A percentile compares a stretch with the other conserved stretches of the same genome.
Conservation (phyloP, 1,140 invertebrate species). For the Nylanderia fulva region DNA sequence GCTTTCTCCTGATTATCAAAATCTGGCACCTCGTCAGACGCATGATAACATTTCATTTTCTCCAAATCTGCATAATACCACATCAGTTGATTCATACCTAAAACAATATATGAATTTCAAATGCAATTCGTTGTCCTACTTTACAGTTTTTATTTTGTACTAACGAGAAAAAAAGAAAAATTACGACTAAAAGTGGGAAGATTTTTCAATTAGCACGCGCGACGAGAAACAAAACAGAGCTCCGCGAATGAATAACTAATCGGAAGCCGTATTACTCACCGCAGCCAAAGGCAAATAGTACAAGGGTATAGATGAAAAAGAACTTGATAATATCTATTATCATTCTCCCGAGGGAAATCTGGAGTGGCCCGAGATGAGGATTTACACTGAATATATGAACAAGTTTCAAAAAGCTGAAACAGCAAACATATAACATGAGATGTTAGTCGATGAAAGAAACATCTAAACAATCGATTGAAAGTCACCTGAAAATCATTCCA, state of each 20-base stretch:
- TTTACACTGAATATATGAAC: constrained; percentile 98
- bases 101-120: constrained; percentile 67
- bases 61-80: constrained; percentile 98
- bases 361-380: constrained; percentile 96
- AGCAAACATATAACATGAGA: neutral
- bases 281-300: constrained; percentile 95
- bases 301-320: constrained; percentile 96
- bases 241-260: constrained; percentile 37
- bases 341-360: constrained; percentile 96
- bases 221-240: neutral
- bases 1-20: constrained; percentile 93
- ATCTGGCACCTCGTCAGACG: constrained; percentile 89
- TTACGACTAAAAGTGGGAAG: neutral
- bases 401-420: constrained; percentile 93
- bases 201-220: neutral
- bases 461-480: neutral
- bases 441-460: constrained; percentile 2
- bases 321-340: constrained; percentile 97
- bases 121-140: neutral
- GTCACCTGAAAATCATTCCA: constrained; percentile 96
- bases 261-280: constrained; percentile 86
- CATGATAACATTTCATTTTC: constrained; percentile 93
- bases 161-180: neutral
- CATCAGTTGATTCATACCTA: constrained; percentile 95
- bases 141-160: neutral